These are phyloP conservation scores for Acronicta aceris DNA, from an alignment of 2,888 invertebrate genomes.

Conservation along the genomic window DNA sequence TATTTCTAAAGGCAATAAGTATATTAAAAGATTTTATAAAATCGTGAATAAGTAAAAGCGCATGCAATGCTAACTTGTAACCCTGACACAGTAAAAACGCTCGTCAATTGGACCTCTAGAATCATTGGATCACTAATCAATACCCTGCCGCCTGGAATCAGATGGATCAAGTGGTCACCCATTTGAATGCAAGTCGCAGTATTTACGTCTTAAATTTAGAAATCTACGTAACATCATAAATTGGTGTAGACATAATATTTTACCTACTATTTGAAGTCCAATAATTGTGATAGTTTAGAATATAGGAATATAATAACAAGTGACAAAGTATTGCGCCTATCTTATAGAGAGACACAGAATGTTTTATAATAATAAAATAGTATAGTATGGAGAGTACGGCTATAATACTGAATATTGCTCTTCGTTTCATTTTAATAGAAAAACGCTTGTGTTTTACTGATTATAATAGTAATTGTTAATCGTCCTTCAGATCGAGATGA, in stretches of 20 bases:
- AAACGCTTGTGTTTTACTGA: not conserved
- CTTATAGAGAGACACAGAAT: constrained; percentile 5
- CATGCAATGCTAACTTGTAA: constrained; percentile 29
- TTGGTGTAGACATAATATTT: constrained; percentile 53
- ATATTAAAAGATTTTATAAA: constrained; percentile 1
- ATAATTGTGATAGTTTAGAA: constrained; percentile 2
- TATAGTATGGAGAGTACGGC: constrained; percentile 8
- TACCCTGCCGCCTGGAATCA: not conserved
- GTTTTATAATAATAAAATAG: constrained; percentile 5
- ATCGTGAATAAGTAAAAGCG: not conserved
- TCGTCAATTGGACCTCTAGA: constrained; percentile 45
- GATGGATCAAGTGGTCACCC: not conserved
- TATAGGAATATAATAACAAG: constrained; percentile 17
- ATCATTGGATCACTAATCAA: constrained; percentile 9
- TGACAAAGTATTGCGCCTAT: constrained; percentile 19
- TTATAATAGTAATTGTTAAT: constrained; percentile 6
- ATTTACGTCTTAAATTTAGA: constrained; percentile 22
- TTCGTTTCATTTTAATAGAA: constrained; percentile 28
- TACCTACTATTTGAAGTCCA: constrained; percentile 46
- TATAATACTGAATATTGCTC: constrained; percentile 53
- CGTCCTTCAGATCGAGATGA: too few relatives aligned
- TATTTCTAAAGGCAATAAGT: not conserved
- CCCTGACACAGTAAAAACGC: constrained; percentile 53
- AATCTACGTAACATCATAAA: constrained; percentile 23
- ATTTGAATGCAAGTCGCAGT: constrained; percentile 9